phyloP scores from a whole-genome alignment of 2,113 vertebrate species.

The Ornithorhynchus anatinus region DNA sequence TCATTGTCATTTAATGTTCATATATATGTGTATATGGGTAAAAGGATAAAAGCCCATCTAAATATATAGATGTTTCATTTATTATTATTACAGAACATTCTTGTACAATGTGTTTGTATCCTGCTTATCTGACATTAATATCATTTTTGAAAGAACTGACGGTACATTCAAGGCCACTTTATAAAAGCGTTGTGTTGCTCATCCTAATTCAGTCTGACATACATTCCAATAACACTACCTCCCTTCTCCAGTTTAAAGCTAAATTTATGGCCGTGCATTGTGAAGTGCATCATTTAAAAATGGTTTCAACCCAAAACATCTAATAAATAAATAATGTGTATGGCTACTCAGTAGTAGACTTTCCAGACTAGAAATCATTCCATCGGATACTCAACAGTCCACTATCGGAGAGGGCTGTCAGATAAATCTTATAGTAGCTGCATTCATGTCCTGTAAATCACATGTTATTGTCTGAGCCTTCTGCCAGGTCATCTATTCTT shows the following conservation, averaged over 20 bases:
- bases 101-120: slow-evolving; percentile 42
- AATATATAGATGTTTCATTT: slow-evolving; percentile 69
- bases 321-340: slow-evolving; percentile 95
- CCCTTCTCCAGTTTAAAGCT: slow-evolving; percentile 79
- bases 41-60: slow-evolving; percentile 57
- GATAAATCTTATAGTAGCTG: slow-evolving; percentile 96
- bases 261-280: slow-evolving; percentile 83
- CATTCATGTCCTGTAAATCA: slow-evolving; percentile 98
- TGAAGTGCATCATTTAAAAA: slow-evolving; percentile 88
- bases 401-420: slow-evolving; percentile 85
- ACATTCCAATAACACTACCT: slow-evolving; percentile 88
- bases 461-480: slow-evolving; percentile 94
- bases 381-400: slow-evolving; percentile 89
- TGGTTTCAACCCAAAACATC: slow-evolving; percentile 89
- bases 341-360: slow-evolving; percentile 83
- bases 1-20: too few relatives aligned
- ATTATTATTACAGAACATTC: slow-evolving; percentile 63
- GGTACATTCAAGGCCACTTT: slow-evolving; percentile 78
- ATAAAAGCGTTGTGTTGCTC: slow-evolving; percentile 80
- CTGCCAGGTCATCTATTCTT: slow-evolving; percentile 98
- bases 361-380: slow-evolving; percentile 91
- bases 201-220: slow-evolving; percentile 88
- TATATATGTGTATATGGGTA: slow-evolving; percentile 26
- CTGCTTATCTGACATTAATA: slow-evolving; percentile 84
- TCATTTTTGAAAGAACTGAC: slow-evolving; percentile 79